These are phyloP conservation scores for Gymnothorax javanicus DNA, from an alignment of 2,797 vertebrate species.

Conservation along the genomic window DNA sequence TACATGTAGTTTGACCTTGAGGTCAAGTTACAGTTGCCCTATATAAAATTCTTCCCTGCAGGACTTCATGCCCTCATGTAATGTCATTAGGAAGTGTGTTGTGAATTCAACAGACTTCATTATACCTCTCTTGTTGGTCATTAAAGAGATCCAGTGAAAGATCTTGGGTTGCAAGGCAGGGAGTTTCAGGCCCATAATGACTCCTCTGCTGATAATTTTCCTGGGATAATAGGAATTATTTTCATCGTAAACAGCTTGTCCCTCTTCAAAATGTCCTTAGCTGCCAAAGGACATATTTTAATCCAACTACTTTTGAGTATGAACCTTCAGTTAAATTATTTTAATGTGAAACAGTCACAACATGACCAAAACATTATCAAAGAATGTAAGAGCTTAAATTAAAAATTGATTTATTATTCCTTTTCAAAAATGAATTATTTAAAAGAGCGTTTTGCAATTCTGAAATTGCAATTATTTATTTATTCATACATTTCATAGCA, in stretches of 20 bases:
- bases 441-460: neutral
- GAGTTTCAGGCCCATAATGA: neutral
- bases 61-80: neutral
- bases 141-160: neutral
- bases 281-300: neutral
- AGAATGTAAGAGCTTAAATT: too few relatives aligned
- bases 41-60: neutral
- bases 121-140: slow-evolving; percentile 16
- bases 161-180: neutral
- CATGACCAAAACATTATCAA: too few relatives aligned
- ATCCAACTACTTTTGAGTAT: neutral
- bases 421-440: neutral
- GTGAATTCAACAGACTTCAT: slow-evolving; percentile 5
- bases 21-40: neutral
- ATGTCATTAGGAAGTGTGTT: slow-evolving; percentile 3
- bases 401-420: too few relatives aligned
- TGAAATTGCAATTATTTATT: neutral
- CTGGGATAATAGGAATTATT: neutral
- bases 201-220: slow-evolving; percentile 2
- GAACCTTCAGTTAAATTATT: neutral
- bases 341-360: too few relatives aligned
- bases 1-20: neutral
- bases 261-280: neutral
- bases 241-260: slow-evolving; percentile 2
- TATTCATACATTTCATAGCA: neutral